phyloP scores from a whole-genome alignment of 2,113 vertebrate species.

The Anseranas semipalmata region DNA sequence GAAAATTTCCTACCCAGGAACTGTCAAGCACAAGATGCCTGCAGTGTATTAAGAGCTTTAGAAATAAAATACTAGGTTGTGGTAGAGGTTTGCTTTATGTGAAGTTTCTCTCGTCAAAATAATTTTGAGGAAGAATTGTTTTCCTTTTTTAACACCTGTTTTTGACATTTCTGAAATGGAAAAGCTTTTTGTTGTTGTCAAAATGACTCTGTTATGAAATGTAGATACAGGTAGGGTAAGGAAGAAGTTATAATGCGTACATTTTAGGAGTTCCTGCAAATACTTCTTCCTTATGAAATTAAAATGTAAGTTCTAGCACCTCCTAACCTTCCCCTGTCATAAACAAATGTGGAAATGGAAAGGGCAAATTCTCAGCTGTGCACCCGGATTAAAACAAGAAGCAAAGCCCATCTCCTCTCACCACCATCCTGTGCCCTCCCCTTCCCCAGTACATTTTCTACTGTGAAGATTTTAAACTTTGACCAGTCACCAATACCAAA shows the following conservation, averaged over 20 bases:
- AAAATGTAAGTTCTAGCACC: background rate
- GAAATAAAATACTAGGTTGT: constrained; percentile 44
- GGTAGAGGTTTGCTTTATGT: constrained; percentile 14
- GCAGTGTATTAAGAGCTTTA: constrained; percentile 24
- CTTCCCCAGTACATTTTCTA: background rate
- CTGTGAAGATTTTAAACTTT: background rate
- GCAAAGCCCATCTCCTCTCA: background rate
- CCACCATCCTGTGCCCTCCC: background rate
- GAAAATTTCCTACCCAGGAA: constrained; percentile 21
- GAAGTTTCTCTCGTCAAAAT: constrained; percentile 34
- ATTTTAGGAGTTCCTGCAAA: background rate
- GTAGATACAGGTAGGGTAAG: constrained; percentile 2
- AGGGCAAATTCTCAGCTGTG: constrained; percentile 62
- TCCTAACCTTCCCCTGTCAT: background rate
- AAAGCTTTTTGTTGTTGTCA: constrained; percentile 50
- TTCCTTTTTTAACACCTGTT: constrained; percentile 27
- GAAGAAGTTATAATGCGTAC: background rate
- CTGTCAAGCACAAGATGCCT: constrained; percentile 37
- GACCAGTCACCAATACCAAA: background rate
- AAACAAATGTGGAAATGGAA: constrained; percentile 23
- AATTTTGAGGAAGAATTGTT: constrained; percentile 45
- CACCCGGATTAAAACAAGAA: background rate
- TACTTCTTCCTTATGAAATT: background rate
- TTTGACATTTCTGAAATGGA: constrained; percentile 42
- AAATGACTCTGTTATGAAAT: constrained; percentile 28